Base-by-base conservation (phyloP, 2,888 invertebrate species). In the Ochropleura leucogaster region DNA sequence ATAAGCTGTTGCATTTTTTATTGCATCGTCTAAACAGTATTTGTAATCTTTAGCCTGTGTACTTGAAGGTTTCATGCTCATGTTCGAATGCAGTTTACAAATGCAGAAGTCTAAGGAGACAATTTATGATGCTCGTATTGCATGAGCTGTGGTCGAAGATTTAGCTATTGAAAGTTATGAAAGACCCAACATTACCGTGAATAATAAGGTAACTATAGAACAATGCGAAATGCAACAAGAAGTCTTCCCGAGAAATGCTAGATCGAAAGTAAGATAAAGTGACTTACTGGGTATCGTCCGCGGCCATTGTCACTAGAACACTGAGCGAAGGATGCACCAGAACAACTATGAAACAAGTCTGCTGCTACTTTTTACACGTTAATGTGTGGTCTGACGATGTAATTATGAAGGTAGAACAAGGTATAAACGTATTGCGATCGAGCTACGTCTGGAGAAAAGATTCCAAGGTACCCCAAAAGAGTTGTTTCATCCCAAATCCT, bases 281-380 rank as follows among this genome's bases (percentile, higher is more conserved):
- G 66, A 87, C 87, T 88, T 81, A 88, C 89, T 75, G 80, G 65
- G 83, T 81, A 77, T 82, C 85, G 79, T 77, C 72, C 76, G 64
- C 67, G 42, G 80, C 89, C 87, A 88, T 88, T 80, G 88, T 81
- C 87, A 70, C 73, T 66, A 53, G 18, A 59, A 53, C 51, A 86
- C 86, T 86, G 82, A 69, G 59, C 68, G 55, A 53, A 49, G 60
- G 57, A 59, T 60, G 55, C 68, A 66, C 42, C 44, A 72, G 51
- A 49, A 57, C 60, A 59, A 55, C 68, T 66, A 53, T 42, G 64
- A 59, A 88, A 82, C 88, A 55, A 69, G 87, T 76, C 55, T 44
- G 40, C 51, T 53, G 59, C 20, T 44, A 65, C 20, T 62, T 81
- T 79, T 80, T 78, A 59, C 70, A 66, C 42, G 49, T 66, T 78